phyloP scores from a whole-genome alignment of 2,113 vertebrate species.

The Pavo muticus region DNA sequence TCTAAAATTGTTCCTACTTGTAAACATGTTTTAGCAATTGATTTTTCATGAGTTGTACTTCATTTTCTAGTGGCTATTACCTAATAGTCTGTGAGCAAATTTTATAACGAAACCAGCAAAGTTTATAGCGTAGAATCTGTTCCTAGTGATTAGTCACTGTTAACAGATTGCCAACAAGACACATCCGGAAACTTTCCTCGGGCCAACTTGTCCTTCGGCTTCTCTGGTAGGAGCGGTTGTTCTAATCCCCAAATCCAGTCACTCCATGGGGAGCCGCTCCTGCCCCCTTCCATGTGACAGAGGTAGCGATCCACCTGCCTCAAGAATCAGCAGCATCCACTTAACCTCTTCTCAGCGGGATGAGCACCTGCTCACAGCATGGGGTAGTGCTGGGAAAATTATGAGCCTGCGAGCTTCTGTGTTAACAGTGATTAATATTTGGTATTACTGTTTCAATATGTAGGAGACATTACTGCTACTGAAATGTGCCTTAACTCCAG shows the following conservation, averaged over 20 bases:
- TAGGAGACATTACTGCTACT: conserved; percentile 40
- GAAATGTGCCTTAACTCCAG: conserved; percentile 42
- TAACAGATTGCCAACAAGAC: conserved; percentile 9
- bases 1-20: neutral
- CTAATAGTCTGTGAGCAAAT: neutral
- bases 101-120: neutral
- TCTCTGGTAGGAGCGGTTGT: neutral
- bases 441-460: conserved; percentile 64
- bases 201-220: neutral
- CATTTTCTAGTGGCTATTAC: neutral
- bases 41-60: neutral
- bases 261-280: conserved; percentile 17
- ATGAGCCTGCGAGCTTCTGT: conserved; percentile 43
- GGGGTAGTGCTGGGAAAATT: conserved; percentile 56
- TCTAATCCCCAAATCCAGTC: conserved; percentile 24
- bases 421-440: conserved; percentile 77
- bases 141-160: neutral
- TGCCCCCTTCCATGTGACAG: conserved; percentile 6
- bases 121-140: neutral
- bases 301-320: conserved; percentile 62
- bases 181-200: neutral
- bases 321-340: conserved; percentile 61
- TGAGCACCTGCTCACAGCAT: conserved; percentile 66
- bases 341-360: conserved; percentile 72
- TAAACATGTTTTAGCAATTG: neutral